Evolutionary conservation across 1,140 invertebrate genomes (phyloP), one percentile per base, ranked within the genome.

Genomic region (Danaus plexippus): DNA sequence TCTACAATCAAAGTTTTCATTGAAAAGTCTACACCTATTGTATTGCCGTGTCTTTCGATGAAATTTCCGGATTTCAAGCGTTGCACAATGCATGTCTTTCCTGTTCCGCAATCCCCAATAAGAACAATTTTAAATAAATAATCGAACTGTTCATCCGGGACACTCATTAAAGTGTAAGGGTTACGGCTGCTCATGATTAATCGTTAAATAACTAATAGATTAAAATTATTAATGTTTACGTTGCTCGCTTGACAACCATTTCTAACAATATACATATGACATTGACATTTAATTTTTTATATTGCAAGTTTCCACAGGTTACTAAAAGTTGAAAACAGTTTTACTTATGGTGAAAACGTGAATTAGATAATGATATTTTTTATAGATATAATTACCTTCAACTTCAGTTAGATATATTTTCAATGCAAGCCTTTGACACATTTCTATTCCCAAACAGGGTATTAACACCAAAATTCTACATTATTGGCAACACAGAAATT

Each of bases 21-120:
- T 57, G 95, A 97, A 87, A 98, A 98, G 88, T 98, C 97, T 22
- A 98, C 96, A 50, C 96, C 96, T 71, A 98, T 98, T 18, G 97
- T 98, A 75, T 95, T 97, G 13, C 95, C 95, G 85, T 98, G 96
- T 68, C 93, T 91, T 88, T 98, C 96, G 57, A 97, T 92, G 78
- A 96, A 98, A 61, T 94, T 96, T 59, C 96, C 96, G 54, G 95
- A 95, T 84, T 96, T 96, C 83, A 98, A 96, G 59, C 96, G 90
- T 83, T 97, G 95, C 46, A 97, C 94, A 66, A 96, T 92, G 76
- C 93, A 95, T 56, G 94, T 95, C 88, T 95, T 95, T 44, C 94
- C 94, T 6, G 94, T 92, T 6, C 93, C 94, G 86, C 93, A 95
- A 67, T 95, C 94, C 52, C 94, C 94, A 68, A 95, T 94, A 42